Evolutionary conservation across 92 coral and sea anemone genomes (phyloP).

Genomic region (Actinernus sp.): DNA sequence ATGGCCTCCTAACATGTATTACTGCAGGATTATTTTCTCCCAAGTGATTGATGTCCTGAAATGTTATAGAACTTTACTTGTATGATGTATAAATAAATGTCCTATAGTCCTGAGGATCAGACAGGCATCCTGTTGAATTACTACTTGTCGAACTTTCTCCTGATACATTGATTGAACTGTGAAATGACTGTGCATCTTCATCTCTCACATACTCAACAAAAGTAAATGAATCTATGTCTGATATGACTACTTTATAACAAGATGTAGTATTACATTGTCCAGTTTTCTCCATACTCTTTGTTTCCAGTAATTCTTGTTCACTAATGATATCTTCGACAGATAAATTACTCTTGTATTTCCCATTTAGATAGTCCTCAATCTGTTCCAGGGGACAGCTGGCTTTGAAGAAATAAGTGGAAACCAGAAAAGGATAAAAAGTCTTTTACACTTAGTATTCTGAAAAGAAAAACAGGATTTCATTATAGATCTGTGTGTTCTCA

Average conservation of each 20-base stretch:
- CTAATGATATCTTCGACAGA: conserved; percentile 74
- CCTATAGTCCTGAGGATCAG: conserved; percentile 20
- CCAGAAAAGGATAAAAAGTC: conserved; percentile 88
- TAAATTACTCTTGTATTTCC: conserved; percentile 73
- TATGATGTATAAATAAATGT: conserved; percentile 8
- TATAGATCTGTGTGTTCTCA: too few relatives aligned
- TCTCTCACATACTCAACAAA: conserved; percentile 4
- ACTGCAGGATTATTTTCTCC: too few relatives aligned
- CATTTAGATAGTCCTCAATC: conserved; percentile 83
- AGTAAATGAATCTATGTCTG: conserved; percentile 33
- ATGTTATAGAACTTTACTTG: conserved; percentile 17
- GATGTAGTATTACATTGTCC: conserved; percentile 7
- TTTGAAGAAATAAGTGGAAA: conserved; percentile 95
- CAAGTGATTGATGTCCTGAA: too few relatives aligned
- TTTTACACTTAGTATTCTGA: conserved; percentile 72
- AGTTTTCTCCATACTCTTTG: conserved; percentile 10
- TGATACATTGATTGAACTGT: conserved; percentile 31
- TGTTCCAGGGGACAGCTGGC: conserved; percentile 77
- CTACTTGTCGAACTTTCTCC: conserved; percentile 28
- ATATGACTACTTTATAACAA: conserved; percentile 12
- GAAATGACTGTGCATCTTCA: conserved; percentile 37
- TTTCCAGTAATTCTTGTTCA: conserved; percentile 39
- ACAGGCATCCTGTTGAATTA: background rate
- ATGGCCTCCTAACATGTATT: too few relatives aligned
- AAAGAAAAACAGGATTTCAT: too few relatives aligned